A percentile compares a stretch with the other conserved stretches of the same genome.
Conservation (phyloP, 1,140 invertebrate genomes). For the Drosophila orosa region DNA sequence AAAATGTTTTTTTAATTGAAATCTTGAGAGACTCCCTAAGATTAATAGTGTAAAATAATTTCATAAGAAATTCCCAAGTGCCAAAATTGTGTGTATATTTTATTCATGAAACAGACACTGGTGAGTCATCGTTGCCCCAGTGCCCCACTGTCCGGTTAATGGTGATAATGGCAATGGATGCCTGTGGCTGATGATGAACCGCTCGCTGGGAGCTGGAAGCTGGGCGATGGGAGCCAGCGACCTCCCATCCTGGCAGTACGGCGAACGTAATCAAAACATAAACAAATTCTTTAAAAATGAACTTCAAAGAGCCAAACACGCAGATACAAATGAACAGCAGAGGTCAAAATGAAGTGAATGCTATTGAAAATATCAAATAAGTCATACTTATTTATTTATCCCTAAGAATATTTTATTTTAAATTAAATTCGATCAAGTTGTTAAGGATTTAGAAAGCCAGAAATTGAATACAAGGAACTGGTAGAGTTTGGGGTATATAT, state of each 20-base stretch:
- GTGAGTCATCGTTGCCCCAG: conserved; percentile 33
- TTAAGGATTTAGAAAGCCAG: neutral
- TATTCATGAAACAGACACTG: neutral
- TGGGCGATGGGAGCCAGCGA: neutral
- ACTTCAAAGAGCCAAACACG: conserved; percentile 38
- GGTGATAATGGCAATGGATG: conserved; percentile 11
- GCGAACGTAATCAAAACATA: conserved; percentile 54
- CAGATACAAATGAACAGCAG: conserved; percentile 24
- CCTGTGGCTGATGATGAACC: neutral
- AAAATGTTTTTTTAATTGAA: neutral
- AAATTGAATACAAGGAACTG: neutral
- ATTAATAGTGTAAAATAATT: neutral
- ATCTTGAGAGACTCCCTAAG: neutral
- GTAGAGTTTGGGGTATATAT: neutral
- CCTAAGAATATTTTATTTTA: too few species aligned
- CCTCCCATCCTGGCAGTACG: conserved; percentile 1
- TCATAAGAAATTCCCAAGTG: neutral
- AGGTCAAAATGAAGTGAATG: neutral
- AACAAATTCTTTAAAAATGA: conserved; percentile 64
- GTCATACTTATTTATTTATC: neutral
- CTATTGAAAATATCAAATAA: neutral
- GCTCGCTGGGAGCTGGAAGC: neutral
- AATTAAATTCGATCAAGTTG: neutral
- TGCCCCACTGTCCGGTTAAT: conserved; percentile 35
- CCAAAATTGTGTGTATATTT: neutral